Conservation (phyloP, 2,797 vertebrate species). For the Ctenopoma multispine region DNA sequence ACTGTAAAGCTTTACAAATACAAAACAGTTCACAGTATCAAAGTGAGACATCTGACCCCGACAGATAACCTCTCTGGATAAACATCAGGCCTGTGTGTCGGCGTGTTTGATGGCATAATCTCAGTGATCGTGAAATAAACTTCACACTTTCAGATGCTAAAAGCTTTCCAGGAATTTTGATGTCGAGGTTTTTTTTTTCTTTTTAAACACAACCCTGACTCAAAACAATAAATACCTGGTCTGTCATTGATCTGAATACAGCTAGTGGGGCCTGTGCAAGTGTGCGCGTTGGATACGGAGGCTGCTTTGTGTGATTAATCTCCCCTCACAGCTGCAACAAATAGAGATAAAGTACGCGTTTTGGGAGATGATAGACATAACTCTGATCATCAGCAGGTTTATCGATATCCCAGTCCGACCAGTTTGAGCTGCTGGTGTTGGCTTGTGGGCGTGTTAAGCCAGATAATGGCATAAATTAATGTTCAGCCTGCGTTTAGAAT, state of each 20-base stretch:
- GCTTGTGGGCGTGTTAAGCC: conserved; percentile 55
- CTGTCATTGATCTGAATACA: conserved; percentile 7
- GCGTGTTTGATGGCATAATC: conserved; percentile 26
- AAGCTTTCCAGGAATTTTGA: neutral
- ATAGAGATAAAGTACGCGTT: conserved; percentile 39
- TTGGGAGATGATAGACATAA: conserved; percentile 18
- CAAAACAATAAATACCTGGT: neutral
- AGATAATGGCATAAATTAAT: conserved; percentile 66
- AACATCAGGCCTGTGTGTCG: conserved; percentile 27
- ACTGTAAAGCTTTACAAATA: conserved; percentile 34
- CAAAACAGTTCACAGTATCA: conserved; percentile 24
- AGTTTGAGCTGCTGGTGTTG: conserved; percentile 51
- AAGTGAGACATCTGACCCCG: conserved; percentile 48
- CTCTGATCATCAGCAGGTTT: conserved; percentile 50
- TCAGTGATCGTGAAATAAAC: conserved; percentile 17
- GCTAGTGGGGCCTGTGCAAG: conserved; percentile 38
- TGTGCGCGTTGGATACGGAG: neutral
- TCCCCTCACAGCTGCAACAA: conserved; percentile 27
- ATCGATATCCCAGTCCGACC: conserved; percentile 43
- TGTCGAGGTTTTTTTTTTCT: neutral
- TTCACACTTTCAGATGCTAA: conserved; percentile 29
- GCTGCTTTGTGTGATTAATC: neutral
- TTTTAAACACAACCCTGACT: conserved; percentile 1
- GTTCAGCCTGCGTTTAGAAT: conserved; percentile 52
- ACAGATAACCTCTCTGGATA: conserved; percentile 41